Percentiles rank a stretch among this genome's conserved stretches.
Evolutionary conservation across 2,113 vertebrate species (phyloP).

Genomic region (Theristicus caerulescens): DNA sequence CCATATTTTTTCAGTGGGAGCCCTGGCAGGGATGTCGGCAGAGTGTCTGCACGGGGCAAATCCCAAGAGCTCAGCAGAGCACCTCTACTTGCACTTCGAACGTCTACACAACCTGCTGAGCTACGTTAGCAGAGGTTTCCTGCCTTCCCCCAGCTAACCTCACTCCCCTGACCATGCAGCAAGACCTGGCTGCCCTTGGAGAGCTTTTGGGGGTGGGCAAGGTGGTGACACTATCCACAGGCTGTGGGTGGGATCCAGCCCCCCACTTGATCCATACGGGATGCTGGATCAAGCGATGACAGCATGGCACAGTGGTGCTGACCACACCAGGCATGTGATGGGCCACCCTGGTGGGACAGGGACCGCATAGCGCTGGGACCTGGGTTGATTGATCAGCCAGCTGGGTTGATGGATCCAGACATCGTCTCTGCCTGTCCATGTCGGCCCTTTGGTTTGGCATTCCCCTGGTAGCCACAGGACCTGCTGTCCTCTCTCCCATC

Average conservation of each 20-base stretch:
- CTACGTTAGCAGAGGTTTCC: neutral
- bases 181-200: neutral
- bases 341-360: neutral
- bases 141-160: neutral
- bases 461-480: neutral
- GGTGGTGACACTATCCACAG: neutral
- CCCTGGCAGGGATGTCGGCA: neutral
- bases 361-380: neutral
- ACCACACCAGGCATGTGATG: accelerated
- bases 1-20: accelerated
- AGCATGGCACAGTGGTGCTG: neutral
- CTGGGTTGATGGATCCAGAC: neutral
- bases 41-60: neutral
- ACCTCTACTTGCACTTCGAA: neutral
- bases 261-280: accelerated
- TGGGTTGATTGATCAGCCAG: neutral
- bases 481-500: neutral
- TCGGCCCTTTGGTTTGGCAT: neutral
- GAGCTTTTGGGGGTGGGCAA: neutral
- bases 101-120: neutral
- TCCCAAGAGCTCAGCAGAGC: neutral
- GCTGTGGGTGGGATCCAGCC: neutral
- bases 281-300: neutral
- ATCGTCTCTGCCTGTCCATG: neutral
- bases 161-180: accelerated